Base-by-base conservation (phyloP, 2,888 invertebrate species). In the Eucera pruinosa region DNA sequence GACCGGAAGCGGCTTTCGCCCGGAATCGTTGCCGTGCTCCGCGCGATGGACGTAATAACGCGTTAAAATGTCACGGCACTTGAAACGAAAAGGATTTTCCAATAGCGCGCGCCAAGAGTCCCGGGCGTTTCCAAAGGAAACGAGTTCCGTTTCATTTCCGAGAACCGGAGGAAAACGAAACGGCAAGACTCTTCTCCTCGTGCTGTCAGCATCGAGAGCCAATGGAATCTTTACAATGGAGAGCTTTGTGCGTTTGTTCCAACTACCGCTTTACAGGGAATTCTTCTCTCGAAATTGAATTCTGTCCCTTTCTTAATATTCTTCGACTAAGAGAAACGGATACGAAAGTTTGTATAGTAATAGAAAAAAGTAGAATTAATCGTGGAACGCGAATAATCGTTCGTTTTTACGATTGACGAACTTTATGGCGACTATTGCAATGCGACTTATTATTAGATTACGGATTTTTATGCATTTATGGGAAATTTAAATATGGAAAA, bases 81-180 rank as follows among this genome's bases (percentile, higher is more conserved):
- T 33, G 6, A 18, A 52, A 41, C 47, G n/a, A 25, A 39, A 5
- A 30, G 58, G 52, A 65, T 47, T 43, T 62, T 52, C 62, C 62
- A n/a, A 47, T 27, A 27, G 36, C 27, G 23, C 27, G 18, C 15
- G 20, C 2, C n/a, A n/a, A n/a, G 18, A 30, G 50, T 45, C 36
- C 30, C 1, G 15, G 2, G 13, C 5, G 7, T 15, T 45, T 65
- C 39, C 50, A 25, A 50, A 13, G 64, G 69, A 70, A 82, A 71
- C 64, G 67, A 30, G 70, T 36, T 65, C 66, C 68, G 74, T 79
- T 82, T 79, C 43, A 71, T 82, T 75, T 72, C 69, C 79, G 71
- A 66, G 57, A 72, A 69, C 27, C 20, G 33, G 36, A 58, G 62
- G n/a, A 58, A 60, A 78, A 54, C 23, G 57, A 67, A 71, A 50